A percentile compares a stretch with the other conserved stretches of the same genome.
These are phyloP conservation scores for Cromileptes altivelis DNA, from an alignment of 2,113 vertebrate species.

Conservation along the genomic window DNA sequence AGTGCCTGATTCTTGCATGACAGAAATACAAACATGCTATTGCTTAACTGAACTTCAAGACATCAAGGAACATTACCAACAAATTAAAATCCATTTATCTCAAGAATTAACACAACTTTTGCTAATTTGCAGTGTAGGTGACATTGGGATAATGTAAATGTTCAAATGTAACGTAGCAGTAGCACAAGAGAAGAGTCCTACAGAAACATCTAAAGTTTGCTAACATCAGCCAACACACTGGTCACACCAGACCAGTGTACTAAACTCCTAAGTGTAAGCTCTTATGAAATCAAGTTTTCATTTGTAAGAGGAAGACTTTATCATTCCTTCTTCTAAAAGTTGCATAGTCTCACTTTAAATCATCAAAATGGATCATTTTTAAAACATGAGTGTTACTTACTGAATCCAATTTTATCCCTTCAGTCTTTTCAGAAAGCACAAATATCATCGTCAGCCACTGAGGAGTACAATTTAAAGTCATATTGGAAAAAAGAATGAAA, in stretches of 20 bases:
- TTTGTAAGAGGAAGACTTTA: background rate
- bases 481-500: background rate
- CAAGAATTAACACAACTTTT: background rate
- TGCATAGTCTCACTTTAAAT: background rate
- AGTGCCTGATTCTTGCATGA: background rate
- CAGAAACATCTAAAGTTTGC: background rate
- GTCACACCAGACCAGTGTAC: background rate
- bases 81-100: background rate
- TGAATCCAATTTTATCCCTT: background rate
- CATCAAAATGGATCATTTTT: background rate
- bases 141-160: background rate
- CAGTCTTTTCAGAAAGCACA: background rate
- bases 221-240: background rate
- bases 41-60: background rate
- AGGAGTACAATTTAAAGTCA: conserved; percentile 2
- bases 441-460: background rate
- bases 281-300: background rate
- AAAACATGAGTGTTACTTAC: background rate
- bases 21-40: background rate
- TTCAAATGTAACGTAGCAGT: background rate
- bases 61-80: background rate
- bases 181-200: background rate
- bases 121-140: background rate
- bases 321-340: background rate
- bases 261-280: background rate